Percentiles rank a stretch among this genome's conserved stretches.
Evolutionary conservation across 2,113 vertebrate species (phyloP).

Genomic region (Falco punctatus): DNA sequence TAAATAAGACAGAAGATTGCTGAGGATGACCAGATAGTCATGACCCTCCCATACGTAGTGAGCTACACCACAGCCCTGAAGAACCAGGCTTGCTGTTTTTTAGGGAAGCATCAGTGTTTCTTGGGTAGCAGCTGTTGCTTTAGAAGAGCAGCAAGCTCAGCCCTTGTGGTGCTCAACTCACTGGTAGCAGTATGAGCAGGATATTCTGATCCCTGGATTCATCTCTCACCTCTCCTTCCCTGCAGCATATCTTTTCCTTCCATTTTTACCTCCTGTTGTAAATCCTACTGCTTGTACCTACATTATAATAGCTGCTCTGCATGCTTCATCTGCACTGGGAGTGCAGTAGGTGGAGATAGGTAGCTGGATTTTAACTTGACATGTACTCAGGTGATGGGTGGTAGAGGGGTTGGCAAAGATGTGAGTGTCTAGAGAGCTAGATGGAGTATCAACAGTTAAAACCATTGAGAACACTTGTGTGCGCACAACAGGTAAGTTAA

Average conservation of each 20-base stretch:
- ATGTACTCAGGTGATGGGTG: background rate
- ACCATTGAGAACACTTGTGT: background rate
- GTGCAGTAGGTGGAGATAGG: background rate
- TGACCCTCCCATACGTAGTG: background rate
- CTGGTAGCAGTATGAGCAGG: background rate
- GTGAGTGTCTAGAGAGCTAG: background rate
- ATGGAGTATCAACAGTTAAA: background rate
- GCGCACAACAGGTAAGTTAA: background rate
- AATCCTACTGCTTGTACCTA: background rate
- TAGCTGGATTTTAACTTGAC: background rate
- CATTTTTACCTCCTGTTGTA: background rate
- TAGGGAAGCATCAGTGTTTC: background rate
- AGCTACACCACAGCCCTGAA: background rate
- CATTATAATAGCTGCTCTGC: background rate
- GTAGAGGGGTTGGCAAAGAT: background rate
- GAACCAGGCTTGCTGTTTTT: background rate
- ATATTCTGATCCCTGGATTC: background rate
- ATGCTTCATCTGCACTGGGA: background rate
- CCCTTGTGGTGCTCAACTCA: background rate
- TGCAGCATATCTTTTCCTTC: background rate
- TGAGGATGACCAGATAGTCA: background rate
- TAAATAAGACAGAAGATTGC: background rate
- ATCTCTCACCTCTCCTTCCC: background rate
- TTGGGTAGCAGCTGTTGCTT: background rate
- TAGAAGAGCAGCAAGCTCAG: background rate